Percentiles rank a stretch among this genome's conserved stretches.
Conservation (phyloP, 2,888 invertebrate genomes). For the Cephus pygmeus region DNA sequence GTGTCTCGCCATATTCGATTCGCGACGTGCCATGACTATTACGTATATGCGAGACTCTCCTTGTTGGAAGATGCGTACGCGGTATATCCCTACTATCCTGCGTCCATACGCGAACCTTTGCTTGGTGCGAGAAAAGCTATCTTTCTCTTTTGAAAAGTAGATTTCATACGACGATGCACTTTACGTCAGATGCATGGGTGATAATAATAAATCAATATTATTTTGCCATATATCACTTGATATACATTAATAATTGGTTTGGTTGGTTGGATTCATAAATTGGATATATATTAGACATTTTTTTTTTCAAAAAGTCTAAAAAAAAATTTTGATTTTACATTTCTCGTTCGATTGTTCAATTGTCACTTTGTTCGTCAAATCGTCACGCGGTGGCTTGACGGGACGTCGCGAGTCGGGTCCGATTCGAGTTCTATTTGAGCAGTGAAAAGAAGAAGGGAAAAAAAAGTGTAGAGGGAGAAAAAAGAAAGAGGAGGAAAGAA, state of each 20-base stretch:
- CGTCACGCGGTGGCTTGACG: conserved; percentile 16
- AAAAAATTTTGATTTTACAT: neutral
- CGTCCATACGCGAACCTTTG: neutral
- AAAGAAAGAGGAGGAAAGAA: conserved; percentile 5
- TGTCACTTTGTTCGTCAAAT: conserved; percentile 31
- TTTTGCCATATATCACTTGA: too few relatives aligned
- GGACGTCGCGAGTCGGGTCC: conserved; percentile 4
- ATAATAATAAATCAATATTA: too few relatives aligned
- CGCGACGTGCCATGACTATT: neutral
- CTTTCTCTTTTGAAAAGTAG: too few relatives aligned
- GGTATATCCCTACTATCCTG: neutral
- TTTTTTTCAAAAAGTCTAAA: neutral
- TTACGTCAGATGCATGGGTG: too few relatives aligned
- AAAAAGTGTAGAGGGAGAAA: neutral
- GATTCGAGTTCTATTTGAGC: conserved; percentile 11
- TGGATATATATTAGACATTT: neutral
- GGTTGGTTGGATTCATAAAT: neutral
- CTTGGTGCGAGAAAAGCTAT: neutral
- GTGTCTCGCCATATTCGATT: conserved; percentile 28
- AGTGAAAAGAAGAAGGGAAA: neutral
- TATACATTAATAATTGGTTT: too few relatives aligned
- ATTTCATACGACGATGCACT: too few relatives aligned
- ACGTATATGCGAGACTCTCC: neutral
- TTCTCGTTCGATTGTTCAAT: conserved; percentile 19
- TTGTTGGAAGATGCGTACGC: neutral